Evolutionary conservation across 2,888 invertebrate genomes (phyloP).

Genomic region (Tachystola acroxantha): DNA sequence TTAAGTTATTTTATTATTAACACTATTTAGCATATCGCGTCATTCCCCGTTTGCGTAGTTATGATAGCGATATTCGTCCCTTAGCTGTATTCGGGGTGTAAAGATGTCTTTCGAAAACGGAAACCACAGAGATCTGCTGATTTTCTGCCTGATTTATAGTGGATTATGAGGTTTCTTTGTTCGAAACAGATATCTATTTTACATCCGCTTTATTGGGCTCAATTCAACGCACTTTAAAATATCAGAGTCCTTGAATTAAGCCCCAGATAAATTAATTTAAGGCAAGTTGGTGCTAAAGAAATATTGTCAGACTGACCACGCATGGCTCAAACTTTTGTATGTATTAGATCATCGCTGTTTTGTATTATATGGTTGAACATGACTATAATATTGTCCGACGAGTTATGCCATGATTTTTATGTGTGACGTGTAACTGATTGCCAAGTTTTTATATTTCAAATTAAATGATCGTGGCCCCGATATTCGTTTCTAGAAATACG

Average conservation of each 20-base stretch:
- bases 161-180: no score
- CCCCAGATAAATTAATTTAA: conserved; percentile 39
- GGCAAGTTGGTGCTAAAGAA: conserved; percentile 63
- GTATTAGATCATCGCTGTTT: background rate
- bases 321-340: conserved; percentile 51
- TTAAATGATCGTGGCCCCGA: background rate
- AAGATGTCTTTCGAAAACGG: background rate
- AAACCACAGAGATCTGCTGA: background rate
- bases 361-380: no score
- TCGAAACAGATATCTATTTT: no score
- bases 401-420: no score
- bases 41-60: conserved; percentile 63
- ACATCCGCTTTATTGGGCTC: no score
- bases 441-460: no score
- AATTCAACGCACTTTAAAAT: no score
- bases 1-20: conserved; percentile 12
- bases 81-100: conserved; percentile 17
- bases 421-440: no score
- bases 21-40: conserved; percentile 54
- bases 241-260: background rate
- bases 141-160: no score
- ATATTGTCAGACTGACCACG: conserved; percentile 53
- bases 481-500: background rate
- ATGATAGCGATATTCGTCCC: conserved; percentile 62
- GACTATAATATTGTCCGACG: no score